Percentiles rank a stretch among this genome's conserved stretches.
Conservation (phyloP, 1,140 invertebrate genomes). For the Pseudomyrmex gracilis region DNA sequence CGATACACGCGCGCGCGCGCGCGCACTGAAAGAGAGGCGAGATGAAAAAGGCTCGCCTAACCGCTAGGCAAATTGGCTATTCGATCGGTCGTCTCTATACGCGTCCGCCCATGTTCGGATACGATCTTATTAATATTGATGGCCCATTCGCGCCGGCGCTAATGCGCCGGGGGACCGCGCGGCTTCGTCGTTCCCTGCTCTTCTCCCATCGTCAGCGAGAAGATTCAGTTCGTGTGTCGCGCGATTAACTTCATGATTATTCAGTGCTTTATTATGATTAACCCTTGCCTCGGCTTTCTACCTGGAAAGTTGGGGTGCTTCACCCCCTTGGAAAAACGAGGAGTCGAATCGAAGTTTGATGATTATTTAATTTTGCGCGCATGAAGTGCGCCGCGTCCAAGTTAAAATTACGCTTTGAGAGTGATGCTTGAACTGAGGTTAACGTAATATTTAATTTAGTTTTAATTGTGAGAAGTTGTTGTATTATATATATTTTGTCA, state of each 20-base stretch:
- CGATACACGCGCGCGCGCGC: no score
- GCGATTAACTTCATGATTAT: slow-evolving; percentile 67
- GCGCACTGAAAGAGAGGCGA: slow-evolving; percentile 25
- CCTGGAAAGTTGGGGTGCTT: neutral
- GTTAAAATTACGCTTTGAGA: neutral
- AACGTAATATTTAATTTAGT: neutral
- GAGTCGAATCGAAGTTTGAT: neutral
- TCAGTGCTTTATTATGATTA: slow-evolving; percentile 45
- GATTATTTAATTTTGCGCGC: slow-evolving; percentile 18
- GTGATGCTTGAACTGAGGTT: neutral
- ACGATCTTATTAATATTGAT: slow-evolving; percentile 77
- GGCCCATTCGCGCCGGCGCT: slow-evolving; percentile 70
- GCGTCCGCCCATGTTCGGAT: slow-evolving; percentile 60
- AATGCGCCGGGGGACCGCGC: slow-evolving; percentile 68
- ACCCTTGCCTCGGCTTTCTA: slow-evolving; percentile 7
- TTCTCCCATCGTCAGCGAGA: neutral
- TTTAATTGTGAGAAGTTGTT: neutral
- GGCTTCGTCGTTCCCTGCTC: slow-evolving; percentile 23
- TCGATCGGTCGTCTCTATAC: slow-evolving; percentile 60
- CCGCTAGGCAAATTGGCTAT: slow-evolving; percentile 65
- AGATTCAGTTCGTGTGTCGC: slow-evolving; percentile 44
- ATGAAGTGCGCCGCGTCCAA: neutral
- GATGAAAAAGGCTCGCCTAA: slow-evolving; percentile 43
- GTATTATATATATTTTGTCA: neutral
- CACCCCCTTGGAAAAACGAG: slow-evolving; percentile 19